Evolutionary conservation across 2,888 invertebrate genomes (phyloP).

Genomic region (Parnassius apollo): DNA sequence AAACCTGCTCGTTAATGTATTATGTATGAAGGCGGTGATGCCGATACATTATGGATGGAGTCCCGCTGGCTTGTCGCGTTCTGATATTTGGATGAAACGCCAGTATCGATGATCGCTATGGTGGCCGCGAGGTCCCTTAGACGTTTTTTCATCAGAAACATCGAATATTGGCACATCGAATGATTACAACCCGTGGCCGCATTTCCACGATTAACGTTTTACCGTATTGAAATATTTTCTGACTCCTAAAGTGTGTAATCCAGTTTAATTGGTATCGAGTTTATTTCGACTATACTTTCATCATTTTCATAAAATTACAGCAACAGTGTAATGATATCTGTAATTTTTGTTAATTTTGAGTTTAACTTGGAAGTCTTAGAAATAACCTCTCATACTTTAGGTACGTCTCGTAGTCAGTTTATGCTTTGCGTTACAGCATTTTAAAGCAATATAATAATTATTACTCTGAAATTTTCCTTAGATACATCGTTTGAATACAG

Average conservation of each 20-base stretch:
- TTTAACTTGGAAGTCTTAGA: no score
- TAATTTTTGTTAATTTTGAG: no score
- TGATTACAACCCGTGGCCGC: conserved; percentile 35
- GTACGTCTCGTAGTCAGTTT: no score
- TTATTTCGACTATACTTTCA: neutral
- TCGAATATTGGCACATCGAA: conserved; percentile 37
- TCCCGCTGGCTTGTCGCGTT: conserved; percentile 66
- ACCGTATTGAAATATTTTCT: conserved; percentile 21
- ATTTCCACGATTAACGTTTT: conserved; percentile 31
- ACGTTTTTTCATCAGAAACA: conserved; percentile 63
- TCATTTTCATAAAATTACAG: no score
- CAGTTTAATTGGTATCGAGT: conserved; percentile 17
- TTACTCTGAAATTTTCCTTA: no score
- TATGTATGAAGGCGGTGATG: conserved; percentile 70
- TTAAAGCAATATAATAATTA: no score
- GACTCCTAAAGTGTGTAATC: conserved; percentile 18
- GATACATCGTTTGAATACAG: no score
- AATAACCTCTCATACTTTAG: no score
- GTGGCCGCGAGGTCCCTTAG: conserved; percentile 48
- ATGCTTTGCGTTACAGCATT: no score
- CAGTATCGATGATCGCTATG: conserved; percentile 69
- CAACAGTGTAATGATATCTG: no score
- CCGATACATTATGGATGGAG: conserved; percentile 76
- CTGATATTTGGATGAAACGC: conserved; percentile 72
- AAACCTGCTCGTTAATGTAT: conserved; percentile 77